These are phyloP conservation scores for Nycteola revayana DNA, from an alignment of 2,888 invertebrate genomes.

Conservation along the genomic window DNA sequence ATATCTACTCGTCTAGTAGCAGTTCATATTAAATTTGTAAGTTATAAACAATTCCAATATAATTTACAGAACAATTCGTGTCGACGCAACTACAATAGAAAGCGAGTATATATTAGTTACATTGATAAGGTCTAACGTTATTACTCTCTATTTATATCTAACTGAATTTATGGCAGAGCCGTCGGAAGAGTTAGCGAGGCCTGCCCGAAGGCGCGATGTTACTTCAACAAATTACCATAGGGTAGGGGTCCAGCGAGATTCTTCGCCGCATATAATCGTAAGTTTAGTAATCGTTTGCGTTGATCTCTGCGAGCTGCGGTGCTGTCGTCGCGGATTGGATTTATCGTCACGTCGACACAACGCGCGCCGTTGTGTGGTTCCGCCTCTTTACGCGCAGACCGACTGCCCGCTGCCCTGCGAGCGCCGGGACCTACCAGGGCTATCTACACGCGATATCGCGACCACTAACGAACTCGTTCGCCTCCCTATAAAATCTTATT, in stretches of 20 bases:
- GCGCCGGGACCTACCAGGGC: too few species aligned
- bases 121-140: conserved; percentile 39
- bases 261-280: conserved; percentile 53
- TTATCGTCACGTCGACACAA: conserved; percentile 62
- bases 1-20: too few species aligned
- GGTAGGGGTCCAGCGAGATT: conserved; percentile 38
- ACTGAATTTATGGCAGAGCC: conserved; percentile 34
- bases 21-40: too few species aligned
- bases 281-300: conserved; percentile 56
- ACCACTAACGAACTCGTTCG: conserved; percentile 59
- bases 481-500: conserved; percentile 48
- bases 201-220: conserved; percentile 33
- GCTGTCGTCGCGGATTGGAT: conserved; percentile 71
- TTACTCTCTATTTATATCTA: conserved; percentile 41
- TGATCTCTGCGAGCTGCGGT: conserved; percentile 57
- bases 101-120: conserved; percentile 19
- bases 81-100: conserved; percentile 34
- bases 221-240: conserved; percentile 42
- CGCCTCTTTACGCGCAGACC: conserved; percentile 52
- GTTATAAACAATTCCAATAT: conserved; percentile 14
- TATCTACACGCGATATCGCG: conserved; percentile 61
- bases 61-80: conserved; percentile 17
- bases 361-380: conserved; percentile 63
- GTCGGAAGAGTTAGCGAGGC: conserved; percentile 24
- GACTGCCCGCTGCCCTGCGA: conserved; percentile 23